These are phyloP conservation scores for Dynastes maya DNA, from an alignment of 2,888 invertebrate species.

Conservation along the genomic window DNA sequence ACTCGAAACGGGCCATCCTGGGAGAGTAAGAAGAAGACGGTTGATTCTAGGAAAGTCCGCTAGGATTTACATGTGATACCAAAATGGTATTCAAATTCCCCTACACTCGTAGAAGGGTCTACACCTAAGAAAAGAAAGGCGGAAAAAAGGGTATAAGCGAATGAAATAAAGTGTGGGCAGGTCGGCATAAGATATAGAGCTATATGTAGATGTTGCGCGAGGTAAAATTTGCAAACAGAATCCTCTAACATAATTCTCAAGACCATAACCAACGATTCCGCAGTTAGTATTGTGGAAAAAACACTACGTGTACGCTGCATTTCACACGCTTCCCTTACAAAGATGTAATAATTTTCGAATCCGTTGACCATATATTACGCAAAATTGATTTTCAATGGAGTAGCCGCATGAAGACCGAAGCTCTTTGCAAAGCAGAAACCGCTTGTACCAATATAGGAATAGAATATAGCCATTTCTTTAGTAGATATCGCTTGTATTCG, in stretches of 20 bases:
- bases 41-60: conserved; percentile 58
- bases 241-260: conserved; percentile 53
- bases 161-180: background rate
- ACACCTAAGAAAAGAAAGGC: conserved; percentile 40
- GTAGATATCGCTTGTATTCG: conserved; percentile 7
- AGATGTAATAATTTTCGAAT: conserved; percentile 60
- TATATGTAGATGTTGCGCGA: conserved; percentile 12
- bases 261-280: background rate
- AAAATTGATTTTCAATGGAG: conserved; percentile 55
- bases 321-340: conserved; percentile 57
- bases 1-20: conserved; percentile 50
- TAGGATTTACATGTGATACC: conserved; percentile 65
- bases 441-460: conserved; percentile 8
- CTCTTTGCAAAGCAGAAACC: background rate
- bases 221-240: conserved; percentile 63
- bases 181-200: background rate
- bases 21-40: conserved; percentile 46
- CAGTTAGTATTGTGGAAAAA: background rate
- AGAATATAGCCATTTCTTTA: conserved; percentile 1
- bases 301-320: conserved; percentile 44
- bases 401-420: conserved; percentile 16
- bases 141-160: background rate
- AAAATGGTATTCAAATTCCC: conserved; percentile 68
- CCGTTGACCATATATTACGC: conserved; percentile 55
- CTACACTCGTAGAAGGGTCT: conserved; percentile 59